These are phyloP conservation scores for Poecilia gillii DNA, from an alignment of 2,797 vertebrate species.

Conservation along the genomic window DNA sequence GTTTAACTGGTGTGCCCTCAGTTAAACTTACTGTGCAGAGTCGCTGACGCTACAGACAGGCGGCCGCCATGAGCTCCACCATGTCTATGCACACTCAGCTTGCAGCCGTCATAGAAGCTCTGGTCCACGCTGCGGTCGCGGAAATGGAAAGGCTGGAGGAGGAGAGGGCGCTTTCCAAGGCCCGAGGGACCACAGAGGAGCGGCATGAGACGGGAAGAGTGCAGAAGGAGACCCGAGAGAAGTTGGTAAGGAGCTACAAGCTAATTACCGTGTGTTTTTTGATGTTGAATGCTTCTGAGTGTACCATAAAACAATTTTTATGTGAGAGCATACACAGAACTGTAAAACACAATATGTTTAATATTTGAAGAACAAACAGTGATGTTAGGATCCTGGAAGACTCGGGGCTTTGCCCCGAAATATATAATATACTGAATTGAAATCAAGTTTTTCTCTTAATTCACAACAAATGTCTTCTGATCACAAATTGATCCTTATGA, in stretches of 20 bases:
- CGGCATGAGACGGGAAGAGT: background rate
- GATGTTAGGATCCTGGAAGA: background rate
- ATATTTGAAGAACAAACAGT: background rate
- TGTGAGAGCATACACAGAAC: background rate
- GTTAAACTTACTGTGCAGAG: background rate
- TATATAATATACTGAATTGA: too few relatives aligned
- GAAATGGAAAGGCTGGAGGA: slow-evolving; percentile 72
- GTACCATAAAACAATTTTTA: background rate
- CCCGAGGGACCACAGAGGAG: background rate
- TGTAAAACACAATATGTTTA: background rate
- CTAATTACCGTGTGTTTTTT: background rate
- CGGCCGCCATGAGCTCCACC: slow-evolving; percentile 62
- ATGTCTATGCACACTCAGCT: slow-evolving; percentile 66
- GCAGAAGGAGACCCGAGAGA: slow-evolving; percentile 28
- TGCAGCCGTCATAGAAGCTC: slow-evolving; percentile 76
- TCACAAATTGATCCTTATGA: too few relatives aligned
- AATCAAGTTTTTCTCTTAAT: too few relatives aligned
- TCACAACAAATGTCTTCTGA: too few relatives aligned
- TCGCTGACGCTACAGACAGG: background rate
- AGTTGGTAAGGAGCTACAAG: slow-evolving; percentile 57
- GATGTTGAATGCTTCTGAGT: background rate
- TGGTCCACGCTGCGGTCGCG: slow-evolving; percentile 76
- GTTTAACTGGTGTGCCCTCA: background rate
- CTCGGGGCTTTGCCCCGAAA: background rate
- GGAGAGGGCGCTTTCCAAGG: slow-evolving; percentile 17